phyloP scores from a whole-genome alignment of 2,888 invertebrate genomes.

The Heliconius erato region DNA sequence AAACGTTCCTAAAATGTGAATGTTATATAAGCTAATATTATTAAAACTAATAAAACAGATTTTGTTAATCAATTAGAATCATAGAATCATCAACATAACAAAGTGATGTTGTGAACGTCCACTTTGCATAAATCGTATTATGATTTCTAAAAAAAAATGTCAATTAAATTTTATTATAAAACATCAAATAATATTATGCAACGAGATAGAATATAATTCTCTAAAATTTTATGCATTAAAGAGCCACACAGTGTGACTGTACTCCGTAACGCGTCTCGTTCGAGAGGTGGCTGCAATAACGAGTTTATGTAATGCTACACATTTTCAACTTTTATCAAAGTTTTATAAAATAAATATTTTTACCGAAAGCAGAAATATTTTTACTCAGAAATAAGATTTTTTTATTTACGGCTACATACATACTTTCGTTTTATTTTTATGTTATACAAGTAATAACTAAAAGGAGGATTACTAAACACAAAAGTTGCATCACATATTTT shows the following conservation, averaged over 20 bases:
- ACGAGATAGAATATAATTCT: background rate
- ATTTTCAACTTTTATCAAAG: slow-evolving; percentile 3
- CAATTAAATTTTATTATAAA: slow-evolving; percentile 10
- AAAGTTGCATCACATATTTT: slow-evolving; percentile 77
- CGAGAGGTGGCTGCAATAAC: slow-evolving; percentile 9
- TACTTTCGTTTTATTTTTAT: background rate
- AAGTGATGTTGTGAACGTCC: background rate
- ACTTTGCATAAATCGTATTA: background rate
- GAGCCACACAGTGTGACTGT: background rate
- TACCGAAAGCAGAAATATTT: background rate
- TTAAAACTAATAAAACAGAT: background rate
- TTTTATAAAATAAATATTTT: slow-evolving; percentile 4
- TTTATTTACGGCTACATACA: background rate
- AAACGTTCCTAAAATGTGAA: background rate
- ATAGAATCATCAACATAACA: background rate
- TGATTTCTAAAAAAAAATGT: background rate
- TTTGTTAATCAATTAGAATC: background rate
- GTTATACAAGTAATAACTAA: background rate
- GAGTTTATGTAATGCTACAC: background rate
- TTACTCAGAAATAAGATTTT: background rate
- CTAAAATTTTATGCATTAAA: slow-evolving; percentile 16
- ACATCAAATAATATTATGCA: background rate
- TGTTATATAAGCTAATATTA: background rate
- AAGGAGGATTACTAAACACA: slow-evolving; percentile 62
- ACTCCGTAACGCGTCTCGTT: slow-evolving; percentile 7